Conservation (phyloP, 2,888 invertebrate species). For the Phania funesta region DNA sequence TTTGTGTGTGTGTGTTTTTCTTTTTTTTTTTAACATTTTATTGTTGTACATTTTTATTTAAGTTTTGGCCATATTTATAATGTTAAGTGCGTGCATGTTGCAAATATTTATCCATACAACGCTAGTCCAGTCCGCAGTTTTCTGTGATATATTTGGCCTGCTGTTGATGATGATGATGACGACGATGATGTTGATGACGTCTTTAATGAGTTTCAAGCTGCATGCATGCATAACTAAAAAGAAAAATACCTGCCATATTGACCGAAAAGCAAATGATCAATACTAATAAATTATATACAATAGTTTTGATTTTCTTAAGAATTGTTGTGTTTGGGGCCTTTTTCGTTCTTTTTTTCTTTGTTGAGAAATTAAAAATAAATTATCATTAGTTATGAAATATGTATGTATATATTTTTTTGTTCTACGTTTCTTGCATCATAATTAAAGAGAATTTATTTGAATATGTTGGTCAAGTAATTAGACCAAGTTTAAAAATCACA, state of each 20-base stretch:
- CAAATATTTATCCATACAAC: constrained; percentile 53
- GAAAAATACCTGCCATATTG: constrained; percentile 1
- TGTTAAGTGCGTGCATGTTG: constrained; percentile 65
- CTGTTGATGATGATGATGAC: constrained; percentile 19
- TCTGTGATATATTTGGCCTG: constrained; percentile 22
- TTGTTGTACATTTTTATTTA: constrained; percentile 30
- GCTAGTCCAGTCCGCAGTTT: constrained; percentile 4
- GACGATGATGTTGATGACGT: constrained; percentile 58
- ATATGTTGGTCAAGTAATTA: constrained; percentile 63
- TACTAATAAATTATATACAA: constrained; percentile 63
- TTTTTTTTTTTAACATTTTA: constrained; percentile 8
- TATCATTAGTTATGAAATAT: constrained; percentile 55
- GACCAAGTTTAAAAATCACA: constrained; percentile 59
- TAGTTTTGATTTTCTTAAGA: constrained; percentile 62
- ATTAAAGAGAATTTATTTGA: constrained; percentile 32
- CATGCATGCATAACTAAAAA: too few species aligned
- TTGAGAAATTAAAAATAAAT: constrained; percentile 63
- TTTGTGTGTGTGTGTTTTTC: background rate
- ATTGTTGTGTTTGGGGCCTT: constrained; percentile 19
- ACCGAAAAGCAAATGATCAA: constrained; percentile 55
- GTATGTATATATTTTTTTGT: background rate
- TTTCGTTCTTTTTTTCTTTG: background rate
- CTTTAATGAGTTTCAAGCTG: constrained; percentile 62
- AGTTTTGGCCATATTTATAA: constrained; percentile 55
- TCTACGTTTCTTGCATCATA: constrained; percentile 28